Evolutionary conservation across 64 coral and sea anemone genomes (phyloP).

Genomic region (Dendrophyllia cribrosa): DNA sequence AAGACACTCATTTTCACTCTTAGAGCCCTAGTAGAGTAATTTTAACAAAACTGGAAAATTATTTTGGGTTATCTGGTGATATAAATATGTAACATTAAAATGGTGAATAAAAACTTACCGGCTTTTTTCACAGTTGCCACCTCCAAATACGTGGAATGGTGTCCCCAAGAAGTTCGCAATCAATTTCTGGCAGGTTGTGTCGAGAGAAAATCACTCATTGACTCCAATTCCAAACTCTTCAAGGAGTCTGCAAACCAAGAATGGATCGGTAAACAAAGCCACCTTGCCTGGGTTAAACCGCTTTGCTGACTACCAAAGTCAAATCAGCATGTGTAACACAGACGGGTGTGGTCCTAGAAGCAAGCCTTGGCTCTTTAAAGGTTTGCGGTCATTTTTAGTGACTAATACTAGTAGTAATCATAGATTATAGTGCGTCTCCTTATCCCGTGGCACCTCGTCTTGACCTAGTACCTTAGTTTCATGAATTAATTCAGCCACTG

Average conservation of each 20-base stretch:
- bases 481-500: too few relatives aligned
- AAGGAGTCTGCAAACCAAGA: neutral
- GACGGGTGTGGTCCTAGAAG: constrained; percentile 31
- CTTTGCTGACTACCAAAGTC: neutral
- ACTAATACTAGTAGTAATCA: too few relatives aligned
- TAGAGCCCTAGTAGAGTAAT: too few relatives aligned
- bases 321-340: constrained; percentile 29
- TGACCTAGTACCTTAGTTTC: too few relatives aligned
- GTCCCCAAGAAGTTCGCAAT: constrained; percentile 1
- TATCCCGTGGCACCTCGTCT: too few relatives aligned
- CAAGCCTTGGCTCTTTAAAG: neutral
- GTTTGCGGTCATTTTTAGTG: neutral
- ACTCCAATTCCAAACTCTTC: neutral
- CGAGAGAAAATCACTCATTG: neutral
- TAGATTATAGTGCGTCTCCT: too few relatives aligned
- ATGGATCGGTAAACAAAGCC: neutral
- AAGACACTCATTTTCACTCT: too few relatives aligned
- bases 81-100: too few relatives aligned
- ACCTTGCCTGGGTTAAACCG: neutral
- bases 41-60: too few relatives aligned
- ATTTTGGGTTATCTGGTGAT: too few relatives aligned
- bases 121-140: neutral
- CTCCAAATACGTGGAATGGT: constrained; percentile 19
- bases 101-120: too few relatives aligned
- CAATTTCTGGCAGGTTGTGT: neutral